Evolutionary conservation across 2,888 invertebrate genomes (phyloP).

Genomic region (Dilophus febrilis): DNA sequence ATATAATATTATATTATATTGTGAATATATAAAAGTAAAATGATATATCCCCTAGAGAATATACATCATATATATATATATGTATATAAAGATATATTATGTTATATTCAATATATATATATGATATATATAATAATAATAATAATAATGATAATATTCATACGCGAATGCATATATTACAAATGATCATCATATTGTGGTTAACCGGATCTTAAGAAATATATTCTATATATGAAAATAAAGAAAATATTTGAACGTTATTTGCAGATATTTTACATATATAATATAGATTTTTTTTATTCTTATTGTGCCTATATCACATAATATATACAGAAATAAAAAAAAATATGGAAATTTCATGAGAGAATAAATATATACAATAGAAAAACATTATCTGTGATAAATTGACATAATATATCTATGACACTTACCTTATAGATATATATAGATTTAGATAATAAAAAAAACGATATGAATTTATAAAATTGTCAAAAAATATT

Average conservation of each 20-base stretch:
- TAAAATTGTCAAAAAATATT: too few species aligned
- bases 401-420: conserved; percentile 1
- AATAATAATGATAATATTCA: too few species aligned
- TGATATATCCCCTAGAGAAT: background rate
- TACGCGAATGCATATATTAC: too few species aligned
- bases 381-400: background rate
- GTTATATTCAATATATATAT: too few species aligned
- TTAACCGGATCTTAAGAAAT: conserved; percentile 2
- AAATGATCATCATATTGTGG: background rate
- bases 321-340: too few species aligned
- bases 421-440: background rate
- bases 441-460: too few species aligned
- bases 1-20: background rate
- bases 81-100: too few species aligned
- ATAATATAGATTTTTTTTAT: too few species aligned
- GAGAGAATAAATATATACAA: conserved; percentile 1
- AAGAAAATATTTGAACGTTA: background rate
- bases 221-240: background rate
- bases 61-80: background rate
- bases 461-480: too few species aligned
- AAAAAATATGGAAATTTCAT: conserved; percentile 1
- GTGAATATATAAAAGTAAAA: background rate
- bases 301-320: too few species aligned
- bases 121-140: too few species aligned
- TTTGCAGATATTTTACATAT: background rate